phyloP scores from a whole-genome alignment of 2,113 vertebrate species.

The Paraplagusia blochii region DNA sequence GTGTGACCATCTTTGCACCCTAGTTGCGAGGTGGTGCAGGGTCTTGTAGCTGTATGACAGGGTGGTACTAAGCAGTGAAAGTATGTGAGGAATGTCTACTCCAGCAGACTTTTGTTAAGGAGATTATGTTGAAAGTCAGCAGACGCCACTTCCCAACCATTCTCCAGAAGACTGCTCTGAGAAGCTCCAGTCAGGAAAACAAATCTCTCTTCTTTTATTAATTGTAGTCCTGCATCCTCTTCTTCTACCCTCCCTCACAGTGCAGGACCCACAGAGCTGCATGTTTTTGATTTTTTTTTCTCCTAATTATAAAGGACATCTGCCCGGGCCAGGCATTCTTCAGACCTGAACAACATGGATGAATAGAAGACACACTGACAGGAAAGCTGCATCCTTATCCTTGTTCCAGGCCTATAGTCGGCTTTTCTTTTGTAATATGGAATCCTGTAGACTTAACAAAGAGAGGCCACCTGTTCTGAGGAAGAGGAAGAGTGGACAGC shows the following conservation, averaged over 20 bases:
- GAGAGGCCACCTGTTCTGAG: constrained; percentile 54
- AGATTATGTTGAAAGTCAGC: constrained; percentile 28
- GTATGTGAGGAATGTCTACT: constrained; percentile 70
- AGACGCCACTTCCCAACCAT: constrained; percentile 25
- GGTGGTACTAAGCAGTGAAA: constrained; percentile 34
- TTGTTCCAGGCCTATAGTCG: constrained; percentile 40
- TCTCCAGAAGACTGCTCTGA: constrained; percentile 42
- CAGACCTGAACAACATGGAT: constrained; percentile 22
- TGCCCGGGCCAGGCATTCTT: constrained; percentile 50
- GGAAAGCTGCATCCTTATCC: neutral
- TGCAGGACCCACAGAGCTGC: constrained; percentile 49
- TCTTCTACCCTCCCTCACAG: constrained; percentile 38
- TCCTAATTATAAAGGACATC: constrained; percentile 65
- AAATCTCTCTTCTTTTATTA: constrained; percentile 32
- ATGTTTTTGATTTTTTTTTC: too few species aligned
- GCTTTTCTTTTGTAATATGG: constrained; percentile 44
- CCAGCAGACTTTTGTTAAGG: constrained; percentile 52
- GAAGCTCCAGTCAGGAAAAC: constrained; percentile 21
- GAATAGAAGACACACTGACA: constrained; percentile 26
- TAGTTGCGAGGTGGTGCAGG: constrained; percentile 3
- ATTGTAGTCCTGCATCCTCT: constrained; percentile 22
- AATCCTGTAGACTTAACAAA: constrained; percentile 49
- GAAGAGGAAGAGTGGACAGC: constrained; percentile 49
- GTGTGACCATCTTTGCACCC: constrained; percentile 29
- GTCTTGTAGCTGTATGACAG: constrained; percentile 28